Base-by-base conservation (phyloP, 2,113 vertebrate species). In the Percina caprodes region DNA sequence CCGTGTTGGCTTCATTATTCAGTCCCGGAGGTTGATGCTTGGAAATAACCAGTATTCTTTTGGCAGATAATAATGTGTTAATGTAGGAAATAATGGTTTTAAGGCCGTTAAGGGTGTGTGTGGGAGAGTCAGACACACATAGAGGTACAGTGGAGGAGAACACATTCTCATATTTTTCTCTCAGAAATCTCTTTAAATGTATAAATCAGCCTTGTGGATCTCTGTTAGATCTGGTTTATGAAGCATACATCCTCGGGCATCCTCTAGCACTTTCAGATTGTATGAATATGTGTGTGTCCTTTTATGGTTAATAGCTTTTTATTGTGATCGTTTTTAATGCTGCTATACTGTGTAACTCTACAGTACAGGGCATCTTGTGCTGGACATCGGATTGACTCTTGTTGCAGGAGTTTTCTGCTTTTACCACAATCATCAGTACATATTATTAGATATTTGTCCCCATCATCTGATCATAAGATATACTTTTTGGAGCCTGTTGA, bases 241-340 rank as follows among this genome's bases (percentile, higher is more conserved):
- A 67, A 33, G 52, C 74, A 46, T 76, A 12, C 24, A 51, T 6
- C 60, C 16, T 45, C 49, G 10, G 51, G 16, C 11, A n/a, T n/a
- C 55, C 33, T 30, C 5, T 14, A 0, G 0, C 23, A 24, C 30
- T 18, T 58, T 49, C 14, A 23, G 54, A 24, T 49, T 14, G 51
- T 48, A 8, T 23, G 9, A 56, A 14, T 48, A 23, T 2, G 14
- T 56, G 6, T 45, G 23, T 76, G 21, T 55, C 23, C 18, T 48
- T 77, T 58, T 13, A 56, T 33, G 39, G 39, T 23, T 67, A 18
- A 66, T 33, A 33, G 8, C 35, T 80, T 80, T 88, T 80, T 76
- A 72, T 56, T 71, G n/a, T 19, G 10, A 58, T 42, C 8, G 10
- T 60, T 77, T 54, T 73, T 30, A 48, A 72, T 26, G 45, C 23